Evolutionary conservation across 2,888 invertebrate genomes (phyloP), one percentile per base, ranked within the genome.

Genomic region (Coleophora deauratella): DNA sequence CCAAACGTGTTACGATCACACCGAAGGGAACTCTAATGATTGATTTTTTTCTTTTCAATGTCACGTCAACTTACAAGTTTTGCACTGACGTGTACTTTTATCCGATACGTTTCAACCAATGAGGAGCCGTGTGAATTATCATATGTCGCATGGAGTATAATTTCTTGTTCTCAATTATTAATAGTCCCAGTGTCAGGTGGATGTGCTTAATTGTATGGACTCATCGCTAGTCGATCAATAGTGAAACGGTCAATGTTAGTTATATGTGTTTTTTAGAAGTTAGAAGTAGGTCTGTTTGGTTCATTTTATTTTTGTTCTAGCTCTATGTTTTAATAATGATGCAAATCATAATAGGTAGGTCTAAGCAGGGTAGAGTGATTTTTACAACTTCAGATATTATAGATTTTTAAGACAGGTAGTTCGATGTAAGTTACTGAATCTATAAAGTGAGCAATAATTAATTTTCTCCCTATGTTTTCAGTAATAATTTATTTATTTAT

Each of bases 81-180:
- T 47, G 55, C 62, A 62, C 45, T 78, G 77, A 80, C 81, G 81
- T 80, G 75, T 70, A 53, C 47, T 54, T 48, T 59, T 73, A 66
- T 69, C 66, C 63, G 65, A 73, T 67, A 67, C 59, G 58, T 47
- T 44, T 50, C 41, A 49, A 45, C 62, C 65, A 72, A 71, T 73
- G 43, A 34, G 42, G 27, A 40, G 47, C 40, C 37, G 46, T 79
- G 79, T 48, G 78, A 84, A 62, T 31, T 1, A 3, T 15, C 82
- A 74, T 40, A 46, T 81, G 81, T 39, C 30, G 12, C 27, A 55
- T 62, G 66, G 62, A 21, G 21, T 21, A 21, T 54, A 50, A 56
- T 63, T 69, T 72, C 72, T 69, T 67, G 46, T 40, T 51, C 51
- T 80, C 61, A 76, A 80, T 74, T 68, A 75, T 82, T 51, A 42